Conservation (phyloP, 2,888 invertebrate species). For the Vandiemenella viatica region DNA sequence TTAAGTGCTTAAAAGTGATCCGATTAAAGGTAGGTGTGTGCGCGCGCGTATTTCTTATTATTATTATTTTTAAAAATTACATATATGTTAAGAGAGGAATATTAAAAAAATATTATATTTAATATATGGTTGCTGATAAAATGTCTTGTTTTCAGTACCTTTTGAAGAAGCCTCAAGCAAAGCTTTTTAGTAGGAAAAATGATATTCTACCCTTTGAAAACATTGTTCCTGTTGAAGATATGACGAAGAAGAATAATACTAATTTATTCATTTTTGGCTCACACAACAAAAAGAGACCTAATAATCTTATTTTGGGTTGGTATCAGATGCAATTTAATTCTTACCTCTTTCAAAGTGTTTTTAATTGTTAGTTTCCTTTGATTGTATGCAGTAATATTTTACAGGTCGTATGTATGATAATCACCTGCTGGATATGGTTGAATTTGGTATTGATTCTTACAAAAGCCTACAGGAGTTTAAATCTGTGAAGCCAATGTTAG, state of each 20-base stretch:
- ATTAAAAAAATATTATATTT: too few species aligned
- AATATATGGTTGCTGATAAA: too few species aligned
- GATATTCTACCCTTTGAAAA: slow-evolving; percentile 90
- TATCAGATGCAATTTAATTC: neutral
- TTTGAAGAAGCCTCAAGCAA: slow-evolving; percentile 73
- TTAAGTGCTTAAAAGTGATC: too few species aligned
- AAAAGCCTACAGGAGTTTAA: slow-evolving; percentile 65
- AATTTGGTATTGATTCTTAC: slow-evolving; percentile 77
- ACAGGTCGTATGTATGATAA: slow-evolving; percentile 69
- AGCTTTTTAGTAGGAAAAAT: slow-evolving; percentile 63
- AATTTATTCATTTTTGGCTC: slow-evolving; percentile 82
- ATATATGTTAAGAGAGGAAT: too few species aligned
- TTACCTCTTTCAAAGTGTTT: neutral
- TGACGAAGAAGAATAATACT: slow-evolving; percentile 67
- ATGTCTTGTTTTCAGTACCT: slow-evolving; percentile 37
- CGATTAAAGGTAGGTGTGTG: too few species aligned
- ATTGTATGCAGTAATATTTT: slow-evolving; percentile 13
- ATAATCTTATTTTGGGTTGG: slow-evolving; percentile 72
- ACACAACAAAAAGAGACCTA: slow-evolving; percentile 87
- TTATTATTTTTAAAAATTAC: too few species aligned
- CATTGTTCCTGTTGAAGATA: slow-evolving; percentile 54
- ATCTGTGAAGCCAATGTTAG: slow-evolving; percentile 58
- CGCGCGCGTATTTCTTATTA: too few species aligned
- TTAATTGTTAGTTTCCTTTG: neutral
- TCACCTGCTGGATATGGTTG: slow-evolving; percentile 87